These are phyloP conservation scores for Scaptomyza pallida DNA, from an alignment of 1,140 invertebrate species.

Conservation along the genomic window DNA sequence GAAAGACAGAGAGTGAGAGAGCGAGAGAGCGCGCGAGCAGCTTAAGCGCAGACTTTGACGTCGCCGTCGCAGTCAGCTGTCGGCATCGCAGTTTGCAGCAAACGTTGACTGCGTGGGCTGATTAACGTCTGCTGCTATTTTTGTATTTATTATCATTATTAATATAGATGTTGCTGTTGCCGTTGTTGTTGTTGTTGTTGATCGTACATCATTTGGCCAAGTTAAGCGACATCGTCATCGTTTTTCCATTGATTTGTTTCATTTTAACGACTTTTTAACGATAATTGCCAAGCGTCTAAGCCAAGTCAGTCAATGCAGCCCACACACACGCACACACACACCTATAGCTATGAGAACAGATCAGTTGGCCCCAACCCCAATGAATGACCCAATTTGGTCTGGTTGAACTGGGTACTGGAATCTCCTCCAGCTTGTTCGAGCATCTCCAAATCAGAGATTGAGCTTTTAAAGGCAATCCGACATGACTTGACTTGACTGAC, in stretches of 20 bases:
- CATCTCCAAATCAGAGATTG: slow-evolving; percentile 7
- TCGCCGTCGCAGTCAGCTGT: not conserved
- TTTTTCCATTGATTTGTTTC: slow-evolving; percentile 67
- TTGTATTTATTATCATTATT: slow-evolving; percentile 53
- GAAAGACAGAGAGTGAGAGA: not conserved
- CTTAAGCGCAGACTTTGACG: slow-evolving; percentile 16
- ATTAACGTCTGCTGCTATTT: slow-evolving; percentile 57
- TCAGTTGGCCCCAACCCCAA: slow-evolving; percentile 57
- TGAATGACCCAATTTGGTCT: slow-evolving; percentile 79
- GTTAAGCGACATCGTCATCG: slow-evolving; percentile 56
- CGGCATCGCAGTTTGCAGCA: not conserved
- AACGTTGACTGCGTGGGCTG: slow-evolving; percentile 27
- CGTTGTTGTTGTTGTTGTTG: slow-evolving; percentile 29
- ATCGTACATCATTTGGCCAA: slow-evolving; percentile 44
- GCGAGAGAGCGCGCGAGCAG: not conserved
- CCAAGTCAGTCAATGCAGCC: slow-evolving; percentile 49
- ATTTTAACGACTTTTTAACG: slow-evolving; percentile 75
- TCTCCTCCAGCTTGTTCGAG: slow-evolving; percentile 44
- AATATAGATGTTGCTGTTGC: slow-evolving; percentile 48
- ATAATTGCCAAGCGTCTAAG: slow-evolving; percentile 70
- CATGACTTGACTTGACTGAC: not conserved
- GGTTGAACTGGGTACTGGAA: slow-evolving; percentile 53
- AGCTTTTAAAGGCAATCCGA: slow-evolving; percentile 43
- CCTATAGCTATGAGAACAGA: slow-evolving; percentile 11
- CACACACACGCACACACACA: slow-evolving; percentile 63